Conservation (phyloP, 2,888 invertebrate genomes). For the Heteropelma amictum region DNA sequence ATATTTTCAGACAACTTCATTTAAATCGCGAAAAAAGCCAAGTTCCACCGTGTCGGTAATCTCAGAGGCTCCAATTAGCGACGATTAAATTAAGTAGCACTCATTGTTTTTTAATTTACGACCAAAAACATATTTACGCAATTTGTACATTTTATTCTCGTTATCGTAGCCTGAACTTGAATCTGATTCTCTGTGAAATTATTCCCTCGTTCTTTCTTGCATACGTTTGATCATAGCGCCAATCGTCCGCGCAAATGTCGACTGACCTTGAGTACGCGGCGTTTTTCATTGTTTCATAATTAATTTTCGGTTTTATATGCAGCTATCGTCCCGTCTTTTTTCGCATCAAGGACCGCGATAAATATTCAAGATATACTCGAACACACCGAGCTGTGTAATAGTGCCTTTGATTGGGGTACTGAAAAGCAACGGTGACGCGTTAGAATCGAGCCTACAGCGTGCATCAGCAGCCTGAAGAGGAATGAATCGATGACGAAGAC, state of each 20-base stretch:
- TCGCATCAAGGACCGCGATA: conserved; percentile 3
- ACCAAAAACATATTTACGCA: no score
- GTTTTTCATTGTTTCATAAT: conserved; percentile 40
- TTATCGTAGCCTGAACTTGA: no score
- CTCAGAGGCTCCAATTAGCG: no score
- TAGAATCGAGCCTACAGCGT: conserved; percentile 3
- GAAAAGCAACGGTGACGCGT: not conserved
- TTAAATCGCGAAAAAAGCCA: no score
- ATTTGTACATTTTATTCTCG: no score
- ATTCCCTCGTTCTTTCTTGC: conserved; percentile 1
- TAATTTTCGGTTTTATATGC: conserved; percentile 53
- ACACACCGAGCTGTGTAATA: conserved; percentile 6
- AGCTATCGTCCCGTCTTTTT: conserved; percentile 28
- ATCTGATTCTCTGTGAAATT: no score
- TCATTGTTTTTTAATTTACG: no score
- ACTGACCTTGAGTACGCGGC: not conserved
- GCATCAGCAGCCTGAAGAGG: conserved; percentile 41
- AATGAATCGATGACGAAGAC: conserved; percentile 61
- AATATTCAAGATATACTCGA: conserved; percentile 18
- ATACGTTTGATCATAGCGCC: not conserved
- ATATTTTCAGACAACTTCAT: no score
- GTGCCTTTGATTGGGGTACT: not conserved
- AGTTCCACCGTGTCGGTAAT: no score
- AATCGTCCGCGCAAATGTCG: not conserved
- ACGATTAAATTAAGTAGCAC: no score